Base-by-base conservation (phyloP, 2,888 invertebrate species). In the Drosophila testacea region DNA sequence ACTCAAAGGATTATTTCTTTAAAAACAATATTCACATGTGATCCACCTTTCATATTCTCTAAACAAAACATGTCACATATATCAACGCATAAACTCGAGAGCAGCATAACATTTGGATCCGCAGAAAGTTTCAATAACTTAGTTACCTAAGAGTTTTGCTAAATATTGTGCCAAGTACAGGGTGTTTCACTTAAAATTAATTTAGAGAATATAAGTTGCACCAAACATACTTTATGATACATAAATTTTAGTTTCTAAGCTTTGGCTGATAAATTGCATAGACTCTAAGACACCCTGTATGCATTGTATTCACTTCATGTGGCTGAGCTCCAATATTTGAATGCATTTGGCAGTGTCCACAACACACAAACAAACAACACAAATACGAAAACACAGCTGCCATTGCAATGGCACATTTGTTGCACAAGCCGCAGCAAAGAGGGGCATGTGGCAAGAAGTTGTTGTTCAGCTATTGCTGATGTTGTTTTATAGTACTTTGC, bases 311-410 rank as follows among this genome's bases (percentile, higher is more conserved):
- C 30, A 11, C 30, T 47, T 42, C 22, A 22, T 22, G 51, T 52
- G 48, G 11, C 28, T 55, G 28, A 44, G 28, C 59, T 39, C 60
- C 68, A 81, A 77, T 87, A 81, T 86, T 81, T 74, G 62, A 44
- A 48, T 62, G 60, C 56, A 63, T 63, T 64, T 50, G 32, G 38
- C 39, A 57, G 16, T 38, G 27, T 46, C 52, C 34, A 22, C 5
- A 16, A 7, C 11, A 60, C 9, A 28, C 46, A n/a, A 51, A 54
- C 42, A 65, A 38, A 64, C 30, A n/a, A 42, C 22, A 48, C 52
- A 48, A 39, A 47, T 32, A 44, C 52, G 44, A 39, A 42, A 27
- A 44, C 47, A 38, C 27, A 28, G 30, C 56, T 44, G 64, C 56
- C 48, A 41, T 47, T 6, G 63, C 74, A 22, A 22, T 2, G 22